phyloP scores from a whole-genome alignment of 92 coral and sea anemone genomes.

The Meandrina meandrites region DNA sequence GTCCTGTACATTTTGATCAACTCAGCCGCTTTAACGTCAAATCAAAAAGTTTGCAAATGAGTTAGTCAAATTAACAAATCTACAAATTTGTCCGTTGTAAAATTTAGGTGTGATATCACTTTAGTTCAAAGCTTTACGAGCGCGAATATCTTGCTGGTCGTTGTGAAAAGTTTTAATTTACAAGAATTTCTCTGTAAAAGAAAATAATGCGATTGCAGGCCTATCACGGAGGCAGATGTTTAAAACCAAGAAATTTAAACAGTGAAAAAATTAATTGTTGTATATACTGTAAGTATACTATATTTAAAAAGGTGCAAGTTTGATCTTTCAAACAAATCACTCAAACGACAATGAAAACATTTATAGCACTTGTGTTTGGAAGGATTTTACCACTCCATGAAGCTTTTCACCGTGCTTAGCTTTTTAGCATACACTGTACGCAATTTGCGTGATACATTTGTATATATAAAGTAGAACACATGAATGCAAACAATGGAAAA shows the following conservation, averaged over 20 bases:
- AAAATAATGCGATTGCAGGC: background rate
- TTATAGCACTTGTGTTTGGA: background rate
- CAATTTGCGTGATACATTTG: background rate
- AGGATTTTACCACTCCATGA: too few species aligned
- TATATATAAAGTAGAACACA: background rate
- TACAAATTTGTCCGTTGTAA: background rate
- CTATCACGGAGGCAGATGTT: background rate
- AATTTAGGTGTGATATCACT: background rate
- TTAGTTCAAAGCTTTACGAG: background rate
- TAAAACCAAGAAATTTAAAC: background rate
- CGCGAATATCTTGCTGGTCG: background rate
- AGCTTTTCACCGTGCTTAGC: background rate
- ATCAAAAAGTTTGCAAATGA: background rate
- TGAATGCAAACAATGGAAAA: background rate
- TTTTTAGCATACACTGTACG: background rate
- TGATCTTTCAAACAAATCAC: background rate
- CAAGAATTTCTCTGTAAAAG: background rate
- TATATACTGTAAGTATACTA: background rate
- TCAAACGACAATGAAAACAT: background rate
- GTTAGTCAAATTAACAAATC: background rate
- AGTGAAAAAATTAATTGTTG: background rate
- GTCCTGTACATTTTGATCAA: background rate
- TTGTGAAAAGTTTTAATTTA: background rate
- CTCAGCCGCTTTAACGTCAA: background rate
- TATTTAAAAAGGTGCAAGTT: background rate